Base-by-base conservation (phyloP, 2,888 invertebrate genomes). In the Baronia brevicornis region DNA sequence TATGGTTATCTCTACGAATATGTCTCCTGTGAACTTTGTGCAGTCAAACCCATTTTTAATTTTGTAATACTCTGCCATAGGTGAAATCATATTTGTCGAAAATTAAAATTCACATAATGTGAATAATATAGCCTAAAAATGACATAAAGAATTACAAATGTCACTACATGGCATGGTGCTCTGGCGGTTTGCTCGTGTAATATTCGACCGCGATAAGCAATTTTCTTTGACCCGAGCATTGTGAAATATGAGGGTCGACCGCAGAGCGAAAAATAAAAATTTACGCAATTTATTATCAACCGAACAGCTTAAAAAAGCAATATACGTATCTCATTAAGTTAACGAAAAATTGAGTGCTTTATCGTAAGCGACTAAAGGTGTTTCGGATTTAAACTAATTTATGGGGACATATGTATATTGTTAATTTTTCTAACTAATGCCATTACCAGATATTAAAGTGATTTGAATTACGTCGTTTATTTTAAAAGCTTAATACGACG, bases 201-300 rank as follows among this genome's bases (percentile, higher is more conserved):
- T 45, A 49, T 43, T 47, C 43, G 55, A 60, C 57, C 60, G 45
- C 59, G 59, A 61, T 57, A 55, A 54, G 44, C 58, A 57, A 63
- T 65, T 56, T 53, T 54, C 65, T 61, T 61, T 59, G 62, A 64
- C 57, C 68, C 63, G 6, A 58, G 56, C 60, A 49, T 51, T 45
- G 52, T 74, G 65, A 78, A 68, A 70, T 77, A 79, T 71, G 71
- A 72, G 60, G 75, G 73, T 77, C 66, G 46, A 35, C 39, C 35
- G 43, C 42, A 50, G 44, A 44, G 52, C 54, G 51, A 60, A 68
- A 63, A 69, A 72, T 64, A 71, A 71, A 67, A 54, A 48, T 33
- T 24, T 41, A 34, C 40, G 45, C 42, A 43, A 48, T 55, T 55
- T 58, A 60, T 62, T 58, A 62, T 60, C 50, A 53, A 51, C 46